Conservation (phyloP, 2,113 vertebrate genomes). For the Channa argus region DNA sequence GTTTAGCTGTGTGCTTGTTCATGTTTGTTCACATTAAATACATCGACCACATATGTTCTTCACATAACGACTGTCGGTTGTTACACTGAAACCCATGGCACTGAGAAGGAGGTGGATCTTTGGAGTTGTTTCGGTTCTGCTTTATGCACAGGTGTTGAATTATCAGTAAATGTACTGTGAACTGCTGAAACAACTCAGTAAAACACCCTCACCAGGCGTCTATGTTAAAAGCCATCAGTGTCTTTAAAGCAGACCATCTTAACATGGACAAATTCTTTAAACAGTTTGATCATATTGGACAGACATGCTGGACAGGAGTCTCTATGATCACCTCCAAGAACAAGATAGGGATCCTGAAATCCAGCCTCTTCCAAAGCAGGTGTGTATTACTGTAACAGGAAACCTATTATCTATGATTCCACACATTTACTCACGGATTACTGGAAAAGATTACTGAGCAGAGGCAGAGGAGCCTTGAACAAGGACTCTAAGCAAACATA, state of each 20-base stretch:
- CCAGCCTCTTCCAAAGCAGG: conserved; percentile 10
- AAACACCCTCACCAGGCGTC: conserved; percentile 1
- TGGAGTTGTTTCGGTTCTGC: not conserved
- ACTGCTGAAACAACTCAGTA: not conserved
- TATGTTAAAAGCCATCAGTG: conserved; percentile 16
- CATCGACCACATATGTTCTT: not conserved
- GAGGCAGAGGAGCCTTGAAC: too few relatives aligned
- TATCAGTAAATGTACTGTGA: not conserved
- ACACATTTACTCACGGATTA: too few relatives aligned
- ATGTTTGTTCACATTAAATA: too few relatives aligned
- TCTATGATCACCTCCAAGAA: not conserved
- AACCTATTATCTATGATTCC: not conserved
- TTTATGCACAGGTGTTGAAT: not conserved
- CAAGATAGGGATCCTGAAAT: not conserved
- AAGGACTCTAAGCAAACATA: too few relatives aligned
- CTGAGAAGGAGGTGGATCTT: conserved; percentile 4
- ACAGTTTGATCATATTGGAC: not conserved
- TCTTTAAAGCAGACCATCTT: not conserved
- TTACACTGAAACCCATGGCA: not conserved
- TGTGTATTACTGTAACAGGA: not conserved
- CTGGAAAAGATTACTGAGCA: too few relatives aligned
- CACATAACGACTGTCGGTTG: not conserved
- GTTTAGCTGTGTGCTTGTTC: too few relatives aligned
- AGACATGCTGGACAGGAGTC: conserved; percentile 22
- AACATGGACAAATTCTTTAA: conserved; percentile 20